Base-by-base conservation (phyloP, 2,888 invertebrate genomes). In the Melieria crassipennis region DNA sequence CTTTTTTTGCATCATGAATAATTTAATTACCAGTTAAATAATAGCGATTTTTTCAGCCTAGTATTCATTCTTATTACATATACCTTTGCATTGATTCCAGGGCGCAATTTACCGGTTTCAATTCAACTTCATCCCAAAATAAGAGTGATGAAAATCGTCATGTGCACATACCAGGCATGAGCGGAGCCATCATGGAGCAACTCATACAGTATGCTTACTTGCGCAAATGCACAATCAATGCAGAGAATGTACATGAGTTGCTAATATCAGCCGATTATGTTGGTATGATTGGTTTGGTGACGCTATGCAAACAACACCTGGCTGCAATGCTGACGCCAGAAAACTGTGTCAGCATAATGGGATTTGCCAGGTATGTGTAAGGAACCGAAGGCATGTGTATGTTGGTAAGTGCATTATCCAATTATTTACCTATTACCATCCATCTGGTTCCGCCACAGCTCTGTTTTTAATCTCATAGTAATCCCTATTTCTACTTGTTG, bases 251-350 rank as follows among this genome's bases (percentile, higher is more conserved):
- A 0, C 92, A 93, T 80, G 91, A 92, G 80, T 88, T 97, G 11
- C 89, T 97, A 56, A 91, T 93, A 79, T 92, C 94, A 0, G 95
- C 97, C 4, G 97, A 97, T 88, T 97, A 96, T 84, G 91, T 97
- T 69, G 92, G 94, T 79, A 93, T 97, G 77, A 88, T 93, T 61
- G 95, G 95, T 0, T 91, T 97, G 60, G 89, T 95, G 65, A 91
- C 93, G 76, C 89, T 93, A 30, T 97, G 97, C 86, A 93, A 93
- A 81, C 91, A 93, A 62, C 95, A 91, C 81, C 89, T 97, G 13
- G 89, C 90, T 69, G 87, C 87, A 57, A 90, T 91, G 71, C 87
- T 97, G 30, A 91, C 88, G 13, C 91, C 93, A 0, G 91, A 91
- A 78, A 97, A 96, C 84, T 94, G 94, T 83, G 91, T 97, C 74